Percentiles rank a stretch among this genome's conserved stretches.
Evolutionary conservation across 2,113 vertebrate species (phyloP).

Genomic region (Anguilla rostrata): DNA sequence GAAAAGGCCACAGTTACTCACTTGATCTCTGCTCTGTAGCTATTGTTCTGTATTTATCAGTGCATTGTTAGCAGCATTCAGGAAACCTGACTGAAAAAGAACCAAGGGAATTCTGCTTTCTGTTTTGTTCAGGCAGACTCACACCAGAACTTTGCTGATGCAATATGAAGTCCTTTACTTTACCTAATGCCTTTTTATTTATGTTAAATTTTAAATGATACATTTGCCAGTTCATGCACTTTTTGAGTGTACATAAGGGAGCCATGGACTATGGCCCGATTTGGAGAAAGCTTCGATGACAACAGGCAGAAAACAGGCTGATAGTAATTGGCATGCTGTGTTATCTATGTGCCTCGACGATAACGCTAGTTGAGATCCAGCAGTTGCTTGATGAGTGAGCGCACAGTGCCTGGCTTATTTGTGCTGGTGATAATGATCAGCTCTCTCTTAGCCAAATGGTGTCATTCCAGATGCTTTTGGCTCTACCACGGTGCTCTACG

Average conservation of each 20-base stretch:
- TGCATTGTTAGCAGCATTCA: constrained; percentile 16
- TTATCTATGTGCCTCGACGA: background rate
- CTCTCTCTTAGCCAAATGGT: background rate
- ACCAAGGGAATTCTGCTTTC: background rate
- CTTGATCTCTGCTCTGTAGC: background rate
- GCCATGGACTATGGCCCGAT: background rate
- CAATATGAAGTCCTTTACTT: background rate
- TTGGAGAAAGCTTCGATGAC: background rate
- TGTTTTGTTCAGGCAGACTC: background rate
- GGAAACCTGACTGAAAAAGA: constrained; percentile 15
- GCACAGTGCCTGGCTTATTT: background rate
- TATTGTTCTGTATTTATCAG: background rate
- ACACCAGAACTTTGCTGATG: background rate
- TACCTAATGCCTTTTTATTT: background rate
- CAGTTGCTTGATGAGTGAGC: background rate
- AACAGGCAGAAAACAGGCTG: background rate
- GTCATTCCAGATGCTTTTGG: background rate
- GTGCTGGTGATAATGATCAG: background rate
- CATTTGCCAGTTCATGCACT: background rate
- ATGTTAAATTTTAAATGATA: background rate
- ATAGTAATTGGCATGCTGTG: background rate
- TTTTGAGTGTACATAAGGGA: background rate
- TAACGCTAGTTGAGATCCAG: background rate
- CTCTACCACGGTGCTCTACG: background rate
- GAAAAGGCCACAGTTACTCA: background rate